Percentiles rank a stretch among this genome's conserved stretches.
Conservation (phyloP, 92 coral and sea anemone genomes). For the Pocillopora grandis region DNA sequence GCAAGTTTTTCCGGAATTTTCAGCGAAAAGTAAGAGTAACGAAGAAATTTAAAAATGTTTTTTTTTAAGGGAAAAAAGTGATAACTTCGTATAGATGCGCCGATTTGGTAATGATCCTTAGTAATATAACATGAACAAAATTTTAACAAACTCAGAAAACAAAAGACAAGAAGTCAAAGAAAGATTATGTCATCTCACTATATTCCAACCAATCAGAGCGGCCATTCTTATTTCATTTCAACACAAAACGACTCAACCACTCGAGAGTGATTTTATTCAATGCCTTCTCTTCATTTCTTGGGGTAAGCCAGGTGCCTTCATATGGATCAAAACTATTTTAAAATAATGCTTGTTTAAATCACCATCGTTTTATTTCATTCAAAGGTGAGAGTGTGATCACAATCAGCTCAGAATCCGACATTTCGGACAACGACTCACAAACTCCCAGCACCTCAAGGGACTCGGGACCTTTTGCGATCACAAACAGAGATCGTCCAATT, state of each 20-base stretch:
- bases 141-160: no score
- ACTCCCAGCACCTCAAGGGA: conserved; percentile 27
- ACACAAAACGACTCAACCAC: no score
- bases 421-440: conserved; percentile 10
- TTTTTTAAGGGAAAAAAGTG: no score
- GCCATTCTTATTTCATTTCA: no score
- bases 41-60: background rate
- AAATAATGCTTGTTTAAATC: background rate
- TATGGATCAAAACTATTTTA: background rate
- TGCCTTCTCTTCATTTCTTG: background rate
- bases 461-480: background rate
- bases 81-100: no score
- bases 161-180: no score
- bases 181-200: no score
- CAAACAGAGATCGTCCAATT: background rate
- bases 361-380: conserved; percentile 3
- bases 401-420: conserved; percentile 22
- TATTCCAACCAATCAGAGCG: no score
- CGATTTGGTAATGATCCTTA: no score
- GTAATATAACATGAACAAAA: no score
- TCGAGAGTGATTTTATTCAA: no score
- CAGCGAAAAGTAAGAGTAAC: conserved; percentile 18
- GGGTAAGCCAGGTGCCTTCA: background rate
- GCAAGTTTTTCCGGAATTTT: conserved; percentile 29
- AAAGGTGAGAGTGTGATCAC: conserved; percentile 14